Conservation (phyloP, 2,797 vertebrate species). For the Sandelia bainsii region DNA sequence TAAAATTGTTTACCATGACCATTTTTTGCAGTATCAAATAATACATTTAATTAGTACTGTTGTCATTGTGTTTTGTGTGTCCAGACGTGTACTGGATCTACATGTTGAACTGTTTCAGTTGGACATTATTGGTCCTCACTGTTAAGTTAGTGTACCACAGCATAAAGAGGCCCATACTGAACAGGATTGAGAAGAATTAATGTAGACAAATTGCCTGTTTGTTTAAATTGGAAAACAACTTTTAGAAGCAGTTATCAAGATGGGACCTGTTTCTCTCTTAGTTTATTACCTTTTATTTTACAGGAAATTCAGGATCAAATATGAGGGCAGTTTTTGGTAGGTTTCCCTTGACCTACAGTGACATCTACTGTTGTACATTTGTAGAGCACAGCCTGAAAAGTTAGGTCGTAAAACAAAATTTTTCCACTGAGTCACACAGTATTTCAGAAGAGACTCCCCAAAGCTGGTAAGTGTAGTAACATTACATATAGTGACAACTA, state of each 20-base stretch:
- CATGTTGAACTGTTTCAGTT: too few species aligned
- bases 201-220: neutral
- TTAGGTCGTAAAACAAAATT: neutral
- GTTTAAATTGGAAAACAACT: neutral
- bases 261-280: neutral
- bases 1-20: too few species aligned
- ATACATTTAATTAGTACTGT: too few species aligned
- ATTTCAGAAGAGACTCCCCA: neutral
- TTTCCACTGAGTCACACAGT: neutral
- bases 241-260: neutral
- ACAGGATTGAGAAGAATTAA: too few species aligned
- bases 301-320: neutral
- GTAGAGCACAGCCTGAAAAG: neutral
- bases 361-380: constrained; percentile 21
- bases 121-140: too few species aligned
- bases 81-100: too few species aligned
- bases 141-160: too few species aligned
- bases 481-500: too few species aligned
- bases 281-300: neutral
- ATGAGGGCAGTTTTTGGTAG: accelerated
- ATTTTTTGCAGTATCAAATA: too few species aligned
- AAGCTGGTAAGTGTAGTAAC: neutral
- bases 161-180: too few species aligned
- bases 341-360: constrained; percentile 17
- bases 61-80: too few species aligned